phyloP scores from a whole-genome alignment of 2,888 invertebrate species.

The Cotesia congregata region DNA sequence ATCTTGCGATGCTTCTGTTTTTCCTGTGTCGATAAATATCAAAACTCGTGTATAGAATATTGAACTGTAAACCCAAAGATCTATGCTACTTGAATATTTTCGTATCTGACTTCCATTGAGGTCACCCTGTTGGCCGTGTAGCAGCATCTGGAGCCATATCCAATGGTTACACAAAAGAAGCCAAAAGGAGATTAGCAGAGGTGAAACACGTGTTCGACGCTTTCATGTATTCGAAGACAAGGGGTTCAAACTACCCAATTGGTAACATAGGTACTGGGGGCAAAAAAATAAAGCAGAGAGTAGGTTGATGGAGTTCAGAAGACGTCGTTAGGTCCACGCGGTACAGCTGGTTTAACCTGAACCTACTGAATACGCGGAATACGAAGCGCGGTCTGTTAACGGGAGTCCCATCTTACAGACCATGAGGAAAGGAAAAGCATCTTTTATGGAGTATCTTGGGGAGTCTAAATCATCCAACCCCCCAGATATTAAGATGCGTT shows the following conservation, averaged over 20 bases:
- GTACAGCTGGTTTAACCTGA: slow-evolving; percentile 51
- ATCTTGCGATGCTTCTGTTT: background rate
- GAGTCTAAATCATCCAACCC: slow-evolving; percentile 57
- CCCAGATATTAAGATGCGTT: slow-evolving; percentile 63
- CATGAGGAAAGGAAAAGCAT: slow-evolving; percentile 45
- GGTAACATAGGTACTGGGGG: slow-evolving; percentile 50
- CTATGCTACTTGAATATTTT: slow-evolving; percentile 36
- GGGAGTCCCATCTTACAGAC: slow-evolving; percentile 43
- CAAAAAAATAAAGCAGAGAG: slow-evolving; percentile 66
- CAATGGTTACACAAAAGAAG: slow-evolving; percentile 49
- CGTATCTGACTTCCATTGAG: slow-evolving; percentile 55
- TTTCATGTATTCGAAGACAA: slow-evolving; percentile 50
- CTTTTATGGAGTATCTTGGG: slow-evolving; percentile 56
- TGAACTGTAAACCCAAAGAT: slow-evolving; percentile 38
- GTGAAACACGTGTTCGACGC: slow-evolving; percentile 69
- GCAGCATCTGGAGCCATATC: slow-evolving; percentile 66
- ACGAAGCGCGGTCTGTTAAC: slow-evolving; percentile 7
- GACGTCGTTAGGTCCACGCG: slow-evolving; percentile 69
- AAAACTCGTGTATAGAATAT: background rate
- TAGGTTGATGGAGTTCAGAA: slow-evolving; percentile 66
- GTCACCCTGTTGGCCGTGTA: slow-evolving; percentile 58
- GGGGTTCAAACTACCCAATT: slow-evolving; percentile 44
- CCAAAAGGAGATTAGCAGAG: slow-evolving; percentile 65
- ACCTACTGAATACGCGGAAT: slow-evolving; percentile 14
- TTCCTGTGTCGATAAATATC: background rate